Base-by-base conservation (phyloP, 2,113 vertebrate species). In the Paratilapia polleni region DNA sequence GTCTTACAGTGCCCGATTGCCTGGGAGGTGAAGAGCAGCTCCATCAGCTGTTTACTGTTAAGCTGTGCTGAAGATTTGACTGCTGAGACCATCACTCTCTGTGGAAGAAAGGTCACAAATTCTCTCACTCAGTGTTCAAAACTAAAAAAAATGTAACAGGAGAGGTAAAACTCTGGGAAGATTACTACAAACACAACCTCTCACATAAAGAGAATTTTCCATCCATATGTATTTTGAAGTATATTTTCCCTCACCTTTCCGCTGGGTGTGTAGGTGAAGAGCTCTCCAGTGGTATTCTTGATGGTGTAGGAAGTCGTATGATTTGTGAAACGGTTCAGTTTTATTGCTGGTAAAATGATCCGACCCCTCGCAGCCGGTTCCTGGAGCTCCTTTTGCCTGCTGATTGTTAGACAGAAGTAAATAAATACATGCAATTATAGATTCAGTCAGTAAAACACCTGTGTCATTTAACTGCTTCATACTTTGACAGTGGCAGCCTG, bases 1-100 rank as follows among this genome's bases (percentile, higher is more conserved):
- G 96, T 97, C 93, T 98, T 99, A 93, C 98, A 98, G 93, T 98
- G 97, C 20, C 96, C 94, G 0, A 97, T 97, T 14, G 97, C 97
- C 96, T 98, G 94, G 1, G 89, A 88, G 86, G 61, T 84, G 86
- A 94, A 95, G 70, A 96, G 94, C 66, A 96, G 92, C 88, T 96
- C 95, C 17, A 96, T 91, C 83, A 96, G 95, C 90, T 96, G 96
- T 82, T 95, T 96, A 84, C 95, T 94, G 81, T 93, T 96, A 38
- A 96, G 92, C 78, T 96, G 95, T 64, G 94, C 86, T 14, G 95
- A 94, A 2, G 95, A 92, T 85, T 94, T 94, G 43, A 95, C 93
- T 4, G 91, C 90, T 20, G 95, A 94, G 61, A 95, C 94, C 73
- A 83, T 49, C 83, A 95, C 94, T 78, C 85, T 95, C 96, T 96